phyloP scores from a whole-genome alignment of 2,113 vertebrate genomes.

The Struthidea cinerea region DNA sequence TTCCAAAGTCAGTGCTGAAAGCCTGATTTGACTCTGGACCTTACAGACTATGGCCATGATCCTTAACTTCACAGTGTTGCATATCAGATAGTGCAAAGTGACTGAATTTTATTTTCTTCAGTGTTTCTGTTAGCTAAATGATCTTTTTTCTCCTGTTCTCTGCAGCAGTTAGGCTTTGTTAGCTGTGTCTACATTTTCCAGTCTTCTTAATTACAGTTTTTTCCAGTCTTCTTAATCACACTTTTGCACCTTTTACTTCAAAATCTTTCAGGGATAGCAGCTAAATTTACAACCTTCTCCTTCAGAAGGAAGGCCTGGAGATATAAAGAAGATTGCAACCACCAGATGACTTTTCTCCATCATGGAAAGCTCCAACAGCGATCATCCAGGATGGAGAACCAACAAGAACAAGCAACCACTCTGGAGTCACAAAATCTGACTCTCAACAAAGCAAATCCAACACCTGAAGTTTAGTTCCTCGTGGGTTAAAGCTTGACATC shows the following conservation, averaged over 20 bases:
- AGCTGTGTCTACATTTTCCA: background rate
- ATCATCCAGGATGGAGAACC: background rate
- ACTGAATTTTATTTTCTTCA: background rate
- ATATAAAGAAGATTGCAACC: background rate
- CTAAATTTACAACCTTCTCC: background rate
- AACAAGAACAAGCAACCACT: background rate
- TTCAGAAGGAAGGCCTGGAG: background rate
- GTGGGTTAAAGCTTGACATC: background rate
- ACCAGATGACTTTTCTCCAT: background rate
- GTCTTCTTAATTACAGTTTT: background rate
- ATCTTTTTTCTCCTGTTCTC: background rate
- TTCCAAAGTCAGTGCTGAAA: background rate
- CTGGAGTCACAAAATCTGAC: rapidly evolving
- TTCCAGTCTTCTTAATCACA: background rate
- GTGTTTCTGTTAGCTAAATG: background rate
- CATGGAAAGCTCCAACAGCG: background rate
- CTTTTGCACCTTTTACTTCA: background rate
- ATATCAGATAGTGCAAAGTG: background rate
- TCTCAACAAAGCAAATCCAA: background rate
- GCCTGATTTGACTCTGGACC: background rate
- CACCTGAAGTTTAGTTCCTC: background rate
- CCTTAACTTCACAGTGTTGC: background rate
- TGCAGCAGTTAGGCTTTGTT: background rate
- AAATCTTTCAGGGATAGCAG: background rate
- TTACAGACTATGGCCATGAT: background rate